A percentile compares a stretch with the other conserved stretches of the same genome.
Conservation (phyloP, 2,113 vertebrate species). For the Xiphorhynchus elegans region DNA sequence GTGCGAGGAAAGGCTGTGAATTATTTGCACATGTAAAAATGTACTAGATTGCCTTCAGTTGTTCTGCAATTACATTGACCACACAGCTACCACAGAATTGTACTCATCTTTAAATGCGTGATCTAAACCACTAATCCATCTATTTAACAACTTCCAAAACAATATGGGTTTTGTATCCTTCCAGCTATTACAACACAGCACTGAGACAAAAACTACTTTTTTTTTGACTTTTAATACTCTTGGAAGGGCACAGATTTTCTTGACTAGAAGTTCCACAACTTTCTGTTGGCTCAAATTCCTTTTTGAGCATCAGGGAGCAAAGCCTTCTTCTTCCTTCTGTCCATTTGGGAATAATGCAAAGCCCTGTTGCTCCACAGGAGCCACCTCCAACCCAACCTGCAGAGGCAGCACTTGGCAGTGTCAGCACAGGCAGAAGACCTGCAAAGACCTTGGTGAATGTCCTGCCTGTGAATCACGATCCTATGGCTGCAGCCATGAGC, state of each 20-base stretch:
- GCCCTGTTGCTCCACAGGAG: background rate
- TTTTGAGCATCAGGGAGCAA: background rate
- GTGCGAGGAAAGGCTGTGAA: conserved; percentile 14
- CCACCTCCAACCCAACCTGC: background rate
- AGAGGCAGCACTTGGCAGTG: background rate
- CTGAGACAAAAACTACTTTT: background rate
- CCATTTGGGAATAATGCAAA: background rate
- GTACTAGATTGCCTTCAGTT: background rate
- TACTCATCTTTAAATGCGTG: background rate
- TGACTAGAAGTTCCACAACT: background rate
- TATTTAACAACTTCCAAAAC: background rate
- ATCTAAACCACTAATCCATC: background rate
- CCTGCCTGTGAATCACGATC: background rate
- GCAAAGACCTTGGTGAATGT: background rate
- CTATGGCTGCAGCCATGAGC: fast-evolving
- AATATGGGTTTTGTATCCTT: background rate
- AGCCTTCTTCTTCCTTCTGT: background rate
- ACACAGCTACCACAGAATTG: background rate
- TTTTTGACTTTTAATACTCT: background rate
- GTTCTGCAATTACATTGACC: background rate
- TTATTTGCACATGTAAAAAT: background rate
- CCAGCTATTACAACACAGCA: background rate
- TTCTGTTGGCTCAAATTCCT: background rate
- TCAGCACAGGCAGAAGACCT: background rate
- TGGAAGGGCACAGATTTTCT: background rate